Evolutionary conservation across 1,140 invertebrate genomes (phyloP), one percentile per base, ranked within the genome.

Genomic region (Rhagoletis zephyria): DNA sequence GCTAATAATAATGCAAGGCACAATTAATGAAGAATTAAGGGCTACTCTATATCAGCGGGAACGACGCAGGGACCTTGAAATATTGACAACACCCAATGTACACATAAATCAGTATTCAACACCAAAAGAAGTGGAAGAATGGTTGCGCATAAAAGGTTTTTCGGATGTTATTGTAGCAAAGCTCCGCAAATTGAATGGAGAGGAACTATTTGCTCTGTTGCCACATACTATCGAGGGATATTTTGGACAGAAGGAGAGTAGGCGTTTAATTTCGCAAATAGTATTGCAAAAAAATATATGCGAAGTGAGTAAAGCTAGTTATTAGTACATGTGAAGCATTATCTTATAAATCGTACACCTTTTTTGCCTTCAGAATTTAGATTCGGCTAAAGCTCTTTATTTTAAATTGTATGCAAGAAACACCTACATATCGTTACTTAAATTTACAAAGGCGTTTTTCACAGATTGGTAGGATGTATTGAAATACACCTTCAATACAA

Each of bases 71-170:
- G 94, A 94, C 87, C 93, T 96, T 1, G 95, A 95, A 88, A 95
- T 96, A 87, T 93, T 95, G 19, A 95, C 95, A 91, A 96, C 96
- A 1, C 95, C 96, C 1, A 95, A 96, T 88, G 95, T 96, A 67
- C 96, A 94, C 90, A 96, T 97, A 65, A 95, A 95, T 89, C 94
- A 96, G 88, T 90, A 94, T 65, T 96, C 96, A 0, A 94, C 93
- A 42, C 93, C 95, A 1, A 89, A 92, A 1, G 96, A 97, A 90
- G 96, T 97, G 4, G 95, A 95, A 88, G 93, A 94, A 48, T 98
- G 97, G 97, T 93, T 97, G 9, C 93, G 94, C 85, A 94, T 94
- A 4, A 98, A 97, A 92, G 95, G 95, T 60, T 98, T 97, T 93
- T 95, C 95, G 64, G 93, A 95, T 40, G 93, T 93, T 89, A 94